Evolutionary conservation across 2,888 invertebrate genomes (phyloP), one percentile per base, ranked within the genome.

Genomic region (Strigamia crassipes): DNA sequence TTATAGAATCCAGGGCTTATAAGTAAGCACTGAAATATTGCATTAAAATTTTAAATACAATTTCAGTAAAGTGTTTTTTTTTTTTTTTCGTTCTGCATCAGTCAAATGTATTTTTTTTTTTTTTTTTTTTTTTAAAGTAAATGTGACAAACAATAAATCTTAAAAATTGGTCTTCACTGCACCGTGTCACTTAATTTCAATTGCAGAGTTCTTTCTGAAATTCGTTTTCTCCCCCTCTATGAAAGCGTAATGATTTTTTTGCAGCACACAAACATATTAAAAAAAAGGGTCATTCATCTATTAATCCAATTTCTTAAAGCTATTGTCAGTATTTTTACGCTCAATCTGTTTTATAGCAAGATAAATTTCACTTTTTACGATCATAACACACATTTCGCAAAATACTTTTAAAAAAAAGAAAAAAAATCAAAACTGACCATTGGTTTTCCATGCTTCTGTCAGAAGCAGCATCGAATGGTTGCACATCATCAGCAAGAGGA

Each of bases 371-470:
- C 31, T 73, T 73, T 66, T 66, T 73, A 73, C n/a, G 73, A 31
- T 73, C 73, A 73, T 1, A 73, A 73, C 27, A 13, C 15, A 73
- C 12, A 23, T 31, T 27, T 15, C 10, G 1, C 6, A 73, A 73
- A 73, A 27, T 21, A 73, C 4, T 27, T 27, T 27, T 38, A 5
- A 5, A 9, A 38, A 38, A 31, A 31, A 73, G 12, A n/a, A 5
- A 10, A 73, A 31, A 31, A 73, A 31, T 2, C 12, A 27, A 73
- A 15, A 27, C 73, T 73, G 73, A 73, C 73, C 73, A 73, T 89
- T 97, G 96, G 86, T 96, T 93, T 86, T 97, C 96, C 83, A 96
- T 93, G 66, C 93, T 91, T 56, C 91, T 91, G 84, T 96, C 95
- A 5, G 94, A 93, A 0, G 94, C 92, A 15, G 95, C 83, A 89